A percentile compares a stretch with the other conserved stretches of the same genome.
Evolutionary conservation across 2,888 invertebrate genomes (phyloP).

Genomic region (Arrhopalites spinosus): DNA sequence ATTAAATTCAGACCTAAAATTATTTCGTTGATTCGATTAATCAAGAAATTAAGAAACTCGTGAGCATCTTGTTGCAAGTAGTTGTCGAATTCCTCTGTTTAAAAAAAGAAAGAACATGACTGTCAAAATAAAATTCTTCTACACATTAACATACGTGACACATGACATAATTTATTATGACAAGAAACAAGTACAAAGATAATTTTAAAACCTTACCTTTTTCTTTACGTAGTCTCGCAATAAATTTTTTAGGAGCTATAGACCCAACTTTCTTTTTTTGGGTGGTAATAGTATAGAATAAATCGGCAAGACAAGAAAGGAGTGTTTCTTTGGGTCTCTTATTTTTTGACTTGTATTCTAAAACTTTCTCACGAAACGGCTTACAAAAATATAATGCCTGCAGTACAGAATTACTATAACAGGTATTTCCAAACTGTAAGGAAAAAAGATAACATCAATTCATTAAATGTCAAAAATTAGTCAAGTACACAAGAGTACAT

Average conservation of each 20-base stretch:
- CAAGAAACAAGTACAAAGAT: neutral
- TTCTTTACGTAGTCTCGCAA: slow-evolving; percentile 95
- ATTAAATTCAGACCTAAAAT: slow-evolving; percentile 75
- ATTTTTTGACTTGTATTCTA: slow-evolving; percentile 96
- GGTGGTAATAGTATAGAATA: slow-evolving; percentile 99
- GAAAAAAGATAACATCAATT: slow-evolving; percentile 39
- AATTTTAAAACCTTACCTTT: slow-evolving; percentile 70
- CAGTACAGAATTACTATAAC: slow-evolving; percentile 98
- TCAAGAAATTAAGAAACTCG: slow-evolving; percentile 98
- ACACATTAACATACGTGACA: neutral
- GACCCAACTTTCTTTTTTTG: slow-evolving; percentile 99
- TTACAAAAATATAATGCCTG: slow-evolving; percentile 99
- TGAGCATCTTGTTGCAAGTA: slow-evolving; percentile 99
- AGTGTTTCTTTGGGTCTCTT: slow-evolving; percentile 96
- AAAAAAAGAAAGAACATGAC: slow-evolving; percentile 58
- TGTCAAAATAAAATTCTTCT: neutral
- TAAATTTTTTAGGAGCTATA: slow-evolving; percentile 99
- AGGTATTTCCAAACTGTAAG: slow-evolving; percentile 97
- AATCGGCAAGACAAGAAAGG: slow-evolving; percentile 95
- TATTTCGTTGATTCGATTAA: slow-evolving; percentile 98
- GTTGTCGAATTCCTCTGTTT: slow-evolving; percentile 95
- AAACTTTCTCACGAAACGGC: slow-evolving; percentile 97
- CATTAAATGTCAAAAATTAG: neutral
- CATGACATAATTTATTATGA: neutral
- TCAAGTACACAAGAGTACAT: neutral